Conservation (phyloP, 2,797 vertebrate genomes). For the Petrocephalus schoutedeni region DNA sequence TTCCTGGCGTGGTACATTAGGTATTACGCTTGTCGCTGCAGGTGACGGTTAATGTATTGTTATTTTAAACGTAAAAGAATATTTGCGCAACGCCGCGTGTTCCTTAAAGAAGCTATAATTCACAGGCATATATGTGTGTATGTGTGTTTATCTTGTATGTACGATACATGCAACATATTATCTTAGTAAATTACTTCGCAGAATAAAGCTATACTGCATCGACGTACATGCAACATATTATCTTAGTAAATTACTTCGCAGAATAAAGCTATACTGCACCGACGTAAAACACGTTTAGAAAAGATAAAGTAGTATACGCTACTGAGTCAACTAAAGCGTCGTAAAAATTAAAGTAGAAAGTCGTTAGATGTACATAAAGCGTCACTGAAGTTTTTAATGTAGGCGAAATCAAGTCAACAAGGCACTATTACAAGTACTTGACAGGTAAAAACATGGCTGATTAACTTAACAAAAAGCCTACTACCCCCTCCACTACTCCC, state of each 20-base stretch:
- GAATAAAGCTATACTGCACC: neutral
- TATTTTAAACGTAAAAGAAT: neutral
- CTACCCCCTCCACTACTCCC: neutral
- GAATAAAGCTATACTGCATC: neutral
- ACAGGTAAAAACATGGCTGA: neutral
- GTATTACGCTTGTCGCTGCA: neutral
- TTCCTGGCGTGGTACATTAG: neutral
- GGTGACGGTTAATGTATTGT: neutral
- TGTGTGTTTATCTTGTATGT: neutral
- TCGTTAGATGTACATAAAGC: neutral
- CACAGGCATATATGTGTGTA: neutral
- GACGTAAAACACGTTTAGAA: neutral
- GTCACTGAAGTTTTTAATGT: neutral
- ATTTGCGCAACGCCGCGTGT: neutral
- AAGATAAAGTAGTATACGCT: neutral
- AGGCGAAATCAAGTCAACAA: neutral
- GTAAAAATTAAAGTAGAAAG: neutral
- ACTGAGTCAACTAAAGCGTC: neutral
- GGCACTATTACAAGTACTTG: neutral
- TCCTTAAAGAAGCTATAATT: neutral
- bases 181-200: neutral
- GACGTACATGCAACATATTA: neutral
- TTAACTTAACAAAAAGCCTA: neutral
- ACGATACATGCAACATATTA: neutral
- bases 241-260: neutral